Evolutionary conservation across 1,140 invertebrate genomes (phyloP).

Genomic region (Diuraphis noxia): DNA sequence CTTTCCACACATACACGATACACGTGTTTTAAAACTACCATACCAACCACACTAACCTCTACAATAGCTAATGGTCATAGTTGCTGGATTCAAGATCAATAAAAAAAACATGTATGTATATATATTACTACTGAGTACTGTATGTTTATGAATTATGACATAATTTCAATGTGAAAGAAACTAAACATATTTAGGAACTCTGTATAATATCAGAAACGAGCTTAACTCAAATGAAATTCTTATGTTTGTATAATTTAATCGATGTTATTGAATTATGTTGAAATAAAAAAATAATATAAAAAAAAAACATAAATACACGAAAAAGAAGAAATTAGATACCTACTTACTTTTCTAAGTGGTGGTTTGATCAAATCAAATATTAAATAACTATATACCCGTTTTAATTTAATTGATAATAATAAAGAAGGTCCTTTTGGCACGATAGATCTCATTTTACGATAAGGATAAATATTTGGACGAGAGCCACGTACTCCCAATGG

Average conservation of each 20-base stretch:
- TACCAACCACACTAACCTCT: too few species aligned
- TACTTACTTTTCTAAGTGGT: neutral
- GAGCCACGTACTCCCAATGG: slow-evolving; percentile 1
- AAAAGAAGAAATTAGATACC: neutral
- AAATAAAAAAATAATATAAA: too few species aligned
- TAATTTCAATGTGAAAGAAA: neutral
- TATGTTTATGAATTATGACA: too few species aligned
- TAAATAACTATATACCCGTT: neutral
- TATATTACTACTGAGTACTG: too few species aligned
- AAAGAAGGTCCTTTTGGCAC: slow-evolving; percentile 27
- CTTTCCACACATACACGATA: too few species aligned
- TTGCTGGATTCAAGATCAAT: too few species aligned
- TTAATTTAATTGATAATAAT: slow-evolving; percentile 25
- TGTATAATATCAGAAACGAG: too few species aligned
- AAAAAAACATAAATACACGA: neutral
- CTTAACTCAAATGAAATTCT: too few species aligned
- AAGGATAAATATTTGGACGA: slow-evolving; percentile 21
- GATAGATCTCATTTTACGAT: neutral
- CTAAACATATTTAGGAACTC: neutral
- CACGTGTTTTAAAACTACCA: too few species aligned
- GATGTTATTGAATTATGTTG: neutral
- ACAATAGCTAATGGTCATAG: too few species aligned
- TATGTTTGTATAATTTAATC: neutral
- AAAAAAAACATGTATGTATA: too few species aligned
- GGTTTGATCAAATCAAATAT: neutral